Evolutionary conservation across 92 coral and sea anemone species (phyloP).

Genomic region (Siderastrea radians): DNA sequence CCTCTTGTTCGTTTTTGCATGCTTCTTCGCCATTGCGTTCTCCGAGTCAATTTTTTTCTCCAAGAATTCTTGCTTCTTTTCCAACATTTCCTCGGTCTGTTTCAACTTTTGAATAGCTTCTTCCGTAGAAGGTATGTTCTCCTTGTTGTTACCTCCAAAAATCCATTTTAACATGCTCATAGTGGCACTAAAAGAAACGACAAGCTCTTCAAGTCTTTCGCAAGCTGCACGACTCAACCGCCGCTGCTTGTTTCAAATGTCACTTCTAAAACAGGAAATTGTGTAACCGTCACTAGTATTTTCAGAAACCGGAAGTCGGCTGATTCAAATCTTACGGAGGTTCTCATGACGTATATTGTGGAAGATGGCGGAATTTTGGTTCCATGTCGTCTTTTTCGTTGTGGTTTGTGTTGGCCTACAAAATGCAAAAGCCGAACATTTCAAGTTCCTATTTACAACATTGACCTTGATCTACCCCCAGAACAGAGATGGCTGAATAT

Average conservation of each 20-base stretch:
- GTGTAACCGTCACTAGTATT: constrained; percentile 20
- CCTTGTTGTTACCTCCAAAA: constrained; percentile 58
- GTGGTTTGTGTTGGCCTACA: constrained; percentile 2
- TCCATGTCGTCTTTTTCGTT: neutral
- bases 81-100: constrained; percentile 82
- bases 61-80: constrained; percentile 79
- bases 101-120: constrained; percentile 77
- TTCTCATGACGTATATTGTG: no score
- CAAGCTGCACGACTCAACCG: neutral
- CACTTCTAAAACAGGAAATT: constrained; percentile 8
- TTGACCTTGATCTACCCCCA: constrained; percentile 86
- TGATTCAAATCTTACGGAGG: neutral
- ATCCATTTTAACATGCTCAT: constrained; percentile 43
- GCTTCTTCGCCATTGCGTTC: constrained; percentile 61
- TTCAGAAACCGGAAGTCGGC: constrained; percentile 32
- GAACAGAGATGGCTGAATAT: constrained; percentile 85
- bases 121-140: constrained; percentile 75
- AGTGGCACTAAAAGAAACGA: neutral
- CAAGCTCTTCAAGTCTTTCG: neutral
- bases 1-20: constrained; percentile 77
- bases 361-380: neutral
- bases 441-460: constrained; percentile 73
- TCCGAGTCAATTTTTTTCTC: constrained; percentile 82
- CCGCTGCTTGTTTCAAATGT: neutral
- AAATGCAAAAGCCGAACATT: constrained; percentile 35